A percentile compares a stretch with the other conserved stretches of the same genome.
Conservation (phyloP, 2,888 invertebrate species). For the Hedya salicella region DNA sequence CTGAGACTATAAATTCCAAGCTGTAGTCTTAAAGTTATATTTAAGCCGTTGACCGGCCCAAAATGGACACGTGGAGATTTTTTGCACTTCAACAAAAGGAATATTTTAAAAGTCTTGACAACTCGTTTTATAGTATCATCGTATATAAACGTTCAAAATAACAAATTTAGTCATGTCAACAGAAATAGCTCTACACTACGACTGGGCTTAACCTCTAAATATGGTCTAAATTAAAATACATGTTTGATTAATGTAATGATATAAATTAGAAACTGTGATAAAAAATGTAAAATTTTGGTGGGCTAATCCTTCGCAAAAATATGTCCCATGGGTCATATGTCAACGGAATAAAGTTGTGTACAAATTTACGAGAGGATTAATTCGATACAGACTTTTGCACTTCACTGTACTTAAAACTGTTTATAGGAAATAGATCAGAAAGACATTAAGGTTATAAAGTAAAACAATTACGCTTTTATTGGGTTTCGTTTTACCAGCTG, state of each 20-base stretch:
- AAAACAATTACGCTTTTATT: no score
- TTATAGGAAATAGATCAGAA: no score
- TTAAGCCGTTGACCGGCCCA: conserved; percentile 13
- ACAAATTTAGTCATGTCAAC: background rate
- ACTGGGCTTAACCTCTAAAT: background rate
- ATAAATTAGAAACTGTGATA: no score
- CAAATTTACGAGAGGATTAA: no score
- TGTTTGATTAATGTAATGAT: background rate
- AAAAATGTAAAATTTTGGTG: no score
- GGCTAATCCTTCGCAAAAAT: no score
- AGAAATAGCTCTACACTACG: background rate
- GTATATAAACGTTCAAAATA: background rate
- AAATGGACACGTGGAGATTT: conserved; percentile 10
- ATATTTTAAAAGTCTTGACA: background rate
- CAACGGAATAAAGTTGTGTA: no score
- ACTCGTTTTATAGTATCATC: background rate
- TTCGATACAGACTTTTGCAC: no score
- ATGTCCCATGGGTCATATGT: no score
- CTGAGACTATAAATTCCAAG: background rate
- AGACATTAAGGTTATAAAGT: no score
- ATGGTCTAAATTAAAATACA: background rate
- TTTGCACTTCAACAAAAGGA: conserved; percentile 23
- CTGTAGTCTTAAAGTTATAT: background rate
- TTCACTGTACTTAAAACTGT: no score
- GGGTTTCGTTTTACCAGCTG: no score